Percentiles rank a stretch among this genome's conserved stretches.
Conservation (phyloP, 2,113 vertebrate species). For the Catharus minimus region DNA sequence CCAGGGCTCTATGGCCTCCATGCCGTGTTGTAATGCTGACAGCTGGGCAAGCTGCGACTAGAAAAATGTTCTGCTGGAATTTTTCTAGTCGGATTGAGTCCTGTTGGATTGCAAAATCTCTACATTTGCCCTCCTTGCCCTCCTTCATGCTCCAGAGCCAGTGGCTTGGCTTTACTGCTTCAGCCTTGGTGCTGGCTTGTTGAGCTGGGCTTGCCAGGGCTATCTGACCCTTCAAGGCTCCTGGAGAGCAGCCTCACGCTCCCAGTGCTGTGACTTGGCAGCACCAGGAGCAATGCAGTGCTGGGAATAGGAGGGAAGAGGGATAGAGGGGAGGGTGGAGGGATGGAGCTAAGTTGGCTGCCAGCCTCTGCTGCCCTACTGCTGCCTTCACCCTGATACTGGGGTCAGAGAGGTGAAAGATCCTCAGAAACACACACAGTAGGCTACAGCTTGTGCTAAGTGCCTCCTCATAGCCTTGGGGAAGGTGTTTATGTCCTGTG, state of each 20-base stretch:
- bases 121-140: not conserved
- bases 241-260: not conserved
- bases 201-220: not conserved
- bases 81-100: not conserved
- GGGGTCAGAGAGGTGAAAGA: accelerated
- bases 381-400: not conserved
- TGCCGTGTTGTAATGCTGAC: not conserved
- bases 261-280: not conserved
- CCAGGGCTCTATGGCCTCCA: accelerated
- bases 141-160: not conserved
- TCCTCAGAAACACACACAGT: accelerated
- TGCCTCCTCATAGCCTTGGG: not conserved
- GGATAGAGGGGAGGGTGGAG: not conserved
- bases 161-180: not conserved
- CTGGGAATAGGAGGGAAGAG: not conserved
- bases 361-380: not conserved
- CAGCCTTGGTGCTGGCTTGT: not conserved
- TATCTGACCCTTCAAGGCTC: not conserved
- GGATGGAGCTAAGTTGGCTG: not conserved
- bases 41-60: not conserved
- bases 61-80: not conserved
- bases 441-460: not conserved
- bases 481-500: not conserved
- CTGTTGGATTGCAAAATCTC: not conserved
- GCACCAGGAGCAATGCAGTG: not conserved